These are phyloP conservation scores for Anthoscopus minutus DNA, from an alignment of 2,113 vertebrate species.

Conservation along the genomic window DNA sequence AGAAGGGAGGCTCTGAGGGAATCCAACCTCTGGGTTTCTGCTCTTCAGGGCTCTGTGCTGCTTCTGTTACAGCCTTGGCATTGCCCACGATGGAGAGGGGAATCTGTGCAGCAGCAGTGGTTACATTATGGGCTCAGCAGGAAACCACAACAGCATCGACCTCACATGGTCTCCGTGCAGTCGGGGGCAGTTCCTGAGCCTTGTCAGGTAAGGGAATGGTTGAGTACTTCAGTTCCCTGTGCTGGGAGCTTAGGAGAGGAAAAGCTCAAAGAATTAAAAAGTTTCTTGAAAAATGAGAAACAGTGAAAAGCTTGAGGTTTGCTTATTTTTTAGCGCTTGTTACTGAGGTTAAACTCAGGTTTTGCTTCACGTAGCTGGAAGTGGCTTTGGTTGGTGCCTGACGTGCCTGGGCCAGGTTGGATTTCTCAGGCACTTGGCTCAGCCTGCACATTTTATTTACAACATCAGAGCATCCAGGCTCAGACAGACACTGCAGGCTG, in stretches of 20 bases:
- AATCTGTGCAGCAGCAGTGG: slow-evolving; percentile 78
- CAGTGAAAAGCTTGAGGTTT: background rate
- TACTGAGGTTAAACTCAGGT: background rate
- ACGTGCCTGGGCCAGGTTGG: background rate
- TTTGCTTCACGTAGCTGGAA: background rate
- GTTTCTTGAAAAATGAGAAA: background rate
- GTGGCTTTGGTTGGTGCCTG: background rate
- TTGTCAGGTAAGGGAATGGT: slow-evolving; percentile 78
- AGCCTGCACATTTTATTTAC: slow-evolving; percentile 7
- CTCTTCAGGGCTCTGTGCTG: background rate
- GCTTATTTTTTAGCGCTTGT: background rate
- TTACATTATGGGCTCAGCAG: slow-evolving; percentile 87
- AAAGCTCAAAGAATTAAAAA: background rate
- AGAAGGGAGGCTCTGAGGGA: background rate
- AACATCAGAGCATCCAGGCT: background rate
- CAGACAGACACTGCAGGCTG: background rate
- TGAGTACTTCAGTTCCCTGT: background rate
- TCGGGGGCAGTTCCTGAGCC: slow-evolving; percentile 75
- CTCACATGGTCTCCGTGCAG: slow-evolving; percentile 89
- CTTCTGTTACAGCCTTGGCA: slow-evolving; percentile 78
- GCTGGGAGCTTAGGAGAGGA: background rate
- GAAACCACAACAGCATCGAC: slow-evolving; percentile 77
- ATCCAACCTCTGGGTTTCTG: background rate
- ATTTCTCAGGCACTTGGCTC: slow-evolving; percentile 1
- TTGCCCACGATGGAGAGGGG: slow-evolving; percentile 83